phyloP scores from a whole-genome alignment of 2,888 invertebrate species.

The Stegana nigrithorax region DNA sequence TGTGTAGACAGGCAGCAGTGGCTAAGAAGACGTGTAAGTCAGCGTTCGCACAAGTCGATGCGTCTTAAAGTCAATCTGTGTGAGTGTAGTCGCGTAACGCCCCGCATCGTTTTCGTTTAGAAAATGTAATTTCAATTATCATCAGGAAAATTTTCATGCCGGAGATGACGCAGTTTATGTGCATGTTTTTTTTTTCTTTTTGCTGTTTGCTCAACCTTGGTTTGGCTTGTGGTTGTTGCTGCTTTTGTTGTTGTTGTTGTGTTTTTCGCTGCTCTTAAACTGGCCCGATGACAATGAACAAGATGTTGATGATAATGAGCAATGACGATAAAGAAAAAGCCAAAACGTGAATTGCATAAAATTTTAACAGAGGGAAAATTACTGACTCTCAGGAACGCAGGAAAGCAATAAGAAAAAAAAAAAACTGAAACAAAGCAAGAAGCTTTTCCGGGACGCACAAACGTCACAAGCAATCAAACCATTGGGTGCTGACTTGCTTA shows the following conservation, averaged over 20 bases:
- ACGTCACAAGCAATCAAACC: too few relatives aligned
- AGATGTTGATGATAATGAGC: conserved; percentile 35
- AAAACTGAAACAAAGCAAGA: conserved; percentile 38
- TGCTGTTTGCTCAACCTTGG: too few relatives aligned
- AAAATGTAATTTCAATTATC: conserved; percentile 47
- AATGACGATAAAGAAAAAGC: conserved; percentile 34
- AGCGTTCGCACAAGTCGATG: too few relatives aligned
- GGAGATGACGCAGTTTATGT: background rate
- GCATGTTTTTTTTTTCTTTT: too few relatives aligned
- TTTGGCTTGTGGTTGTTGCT: background rate
- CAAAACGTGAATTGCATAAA: conserved; percentile 56
- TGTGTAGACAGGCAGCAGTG: background rate
- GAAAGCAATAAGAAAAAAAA: background rate
- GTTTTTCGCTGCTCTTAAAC: background rate
- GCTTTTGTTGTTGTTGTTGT: background rate
- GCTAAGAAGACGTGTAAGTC: background rate
- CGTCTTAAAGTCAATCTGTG: too few relatives aligned
- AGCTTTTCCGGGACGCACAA: conserved; percentile 17
- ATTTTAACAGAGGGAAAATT: conserved; percentile 37
- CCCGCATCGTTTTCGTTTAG: too few relatives aligned
- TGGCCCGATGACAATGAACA: conserved; percentile 17
- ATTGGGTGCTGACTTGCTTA: too few relatives aligned
- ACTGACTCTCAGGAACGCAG: background rate
- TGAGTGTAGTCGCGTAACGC: too few relatives aligned
- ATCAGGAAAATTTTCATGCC: conserved; percentile 13